phyloP scores from a whole-genome alignment of 1,140 invertebrate genomes.

The Drosophila bocki region DNA sequence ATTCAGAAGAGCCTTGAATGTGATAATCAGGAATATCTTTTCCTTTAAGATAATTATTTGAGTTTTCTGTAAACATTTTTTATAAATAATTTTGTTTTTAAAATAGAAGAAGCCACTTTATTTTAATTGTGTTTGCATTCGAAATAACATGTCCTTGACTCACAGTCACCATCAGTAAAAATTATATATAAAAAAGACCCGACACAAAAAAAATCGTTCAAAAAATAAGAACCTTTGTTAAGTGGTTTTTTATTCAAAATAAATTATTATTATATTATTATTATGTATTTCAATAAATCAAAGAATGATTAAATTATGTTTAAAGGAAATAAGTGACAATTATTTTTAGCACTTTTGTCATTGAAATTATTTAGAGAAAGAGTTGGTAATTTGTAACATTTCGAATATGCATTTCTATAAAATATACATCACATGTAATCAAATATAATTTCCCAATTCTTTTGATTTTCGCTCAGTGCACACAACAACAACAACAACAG shows the following conservation, averaged over 20 bases:
- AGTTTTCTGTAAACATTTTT: neutral
- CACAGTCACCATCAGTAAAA: neutral
- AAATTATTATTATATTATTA: too few species aligned
- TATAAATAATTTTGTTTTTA: neutral
- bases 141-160: neutral
- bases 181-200: neutral
- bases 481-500: slow-evolving; percentile 30
- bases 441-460: neutral
- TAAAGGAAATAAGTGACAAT: neutral
- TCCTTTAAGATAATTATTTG: neutral
- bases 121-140: neutral
- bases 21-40: neutral
- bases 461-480: slow-evolving; percentile 15
- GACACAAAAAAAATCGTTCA: neutral
- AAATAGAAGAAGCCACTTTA: neutral
- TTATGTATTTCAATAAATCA: neutral
- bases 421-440: too few species aligned
- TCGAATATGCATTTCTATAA: neutral
- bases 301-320: neutral
- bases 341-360: neutral
- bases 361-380: neutral
- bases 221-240: neutral
- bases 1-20: neutral
- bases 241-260: neutral
- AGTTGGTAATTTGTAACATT: neutral